Evolutionary conservation across 2,113 vertebrate species (phyloP).

Genomic region (Garra rufa): DNA sequence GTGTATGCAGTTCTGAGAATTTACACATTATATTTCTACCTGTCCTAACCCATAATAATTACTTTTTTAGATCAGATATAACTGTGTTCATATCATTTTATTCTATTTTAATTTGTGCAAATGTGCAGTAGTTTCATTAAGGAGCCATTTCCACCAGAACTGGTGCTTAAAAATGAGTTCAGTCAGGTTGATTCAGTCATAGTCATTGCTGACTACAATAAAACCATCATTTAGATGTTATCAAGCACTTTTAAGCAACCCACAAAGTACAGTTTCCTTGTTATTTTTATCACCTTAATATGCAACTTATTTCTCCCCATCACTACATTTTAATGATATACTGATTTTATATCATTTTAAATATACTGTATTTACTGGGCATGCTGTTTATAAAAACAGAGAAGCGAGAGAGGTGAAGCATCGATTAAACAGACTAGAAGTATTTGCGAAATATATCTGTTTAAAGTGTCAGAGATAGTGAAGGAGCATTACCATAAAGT

Average conservation of each 20-base stretch:
- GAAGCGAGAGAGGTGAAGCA: background rate
- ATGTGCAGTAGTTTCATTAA: background rate
- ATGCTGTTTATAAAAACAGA: background rate
- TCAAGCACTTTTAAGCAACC: background rate
- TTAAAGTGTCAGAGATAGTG: background rate
- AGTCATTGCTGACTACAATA: background rate
- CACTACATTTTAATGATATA: background rate
- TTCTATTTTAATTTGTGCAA: background rate
- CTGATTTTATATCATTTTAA: background rate
- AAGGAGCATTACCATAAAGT: background rate
- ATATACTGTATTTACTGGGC: background rate
- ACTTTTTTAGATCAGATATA: background rate
- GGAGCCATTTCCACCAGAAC: background rate
- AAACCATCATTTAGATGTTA: background rate
- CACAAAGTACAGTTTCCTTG: background rate
- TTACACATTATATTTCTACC: background rate
- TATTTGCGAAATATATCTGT: conserved; percentile 20
- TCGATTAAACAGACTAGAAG: background rate
- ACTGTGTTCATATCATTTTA: background rate
- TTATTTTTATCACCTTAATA: background rate
- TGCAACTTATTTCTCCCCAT: background rate
- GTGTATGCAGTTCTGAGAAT: background rate
- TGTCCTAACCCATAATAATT: background rate
- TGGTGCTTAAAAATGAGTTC: background rate
- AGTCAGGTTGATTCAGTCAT: background rate